These are phyloP conservation scores for Dicentrarchus labrax DNA, from an alignment of 2,113 vertebrate genomes.

Conservation along the genomic window DNA sequence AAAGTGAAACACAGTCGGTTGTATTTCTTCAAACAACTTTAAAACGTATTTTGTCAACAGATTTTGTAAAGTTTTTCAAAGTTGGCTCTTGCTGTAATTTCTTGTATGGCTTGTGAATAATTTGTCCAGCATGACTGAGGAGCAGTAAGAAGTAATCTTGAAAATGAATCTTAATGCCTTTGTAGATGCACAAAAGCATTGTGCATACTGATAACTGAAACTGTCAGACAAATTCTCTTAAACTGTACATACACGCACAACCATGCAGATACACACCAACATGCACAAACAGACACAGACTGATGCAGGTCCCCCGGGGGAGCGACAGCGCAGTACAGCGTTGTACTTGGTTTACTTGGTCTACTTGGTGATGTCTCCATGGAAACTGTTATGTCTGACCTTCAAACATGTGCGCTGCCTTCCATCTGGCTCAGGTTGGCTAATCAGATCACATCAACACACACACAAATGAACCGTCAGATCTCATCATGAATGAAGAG, in stretches of 20 bases:
- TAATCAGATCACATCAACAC: slow-evolving; percentile 70
- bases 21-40: background rate
- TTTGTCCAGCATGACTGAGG: background rate
- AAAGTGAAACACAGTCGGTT: background rate
- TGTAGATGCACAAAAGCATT: background rate
- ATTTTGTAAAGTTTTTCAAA: background rate
- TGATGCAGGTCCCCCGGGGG: slow-evolving; percentile 49
- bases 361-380: slow-evolving; percentile 80
- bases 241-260: slow-evolving; percentile 24
- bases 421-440: slow-evolving; percentile 75
- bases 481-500: slow-evolving; percentile 20
- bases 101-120: background rate
- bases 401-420: slow-evolving; percentile 76
- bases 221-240: background rate
- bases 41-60: background rate
- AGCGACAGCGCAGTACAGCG: slow-evolving; percentile 46
- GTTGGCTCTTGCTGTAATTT: slow-evolving; percentile 4
- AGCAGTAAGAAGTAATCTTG: background rate
- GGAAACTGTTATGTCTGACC: slow-evolving; percentile 83
- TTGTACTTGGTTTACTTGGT: slow-evolving; percentile 65
- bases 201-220: background rate
- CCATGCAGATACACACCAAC: slow-evolving; percentile 6
- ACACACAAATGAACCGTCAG: slow-evolving; percentile 51
- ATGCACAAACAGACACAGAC: background rate
- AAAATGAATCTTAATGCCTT: background rate